A percentile compares a stretch with the other conserved stretches of the same genome.
Conservation (phyloP, 2,888 invertebrate species). For the Nomada ruficornis region DNA sequence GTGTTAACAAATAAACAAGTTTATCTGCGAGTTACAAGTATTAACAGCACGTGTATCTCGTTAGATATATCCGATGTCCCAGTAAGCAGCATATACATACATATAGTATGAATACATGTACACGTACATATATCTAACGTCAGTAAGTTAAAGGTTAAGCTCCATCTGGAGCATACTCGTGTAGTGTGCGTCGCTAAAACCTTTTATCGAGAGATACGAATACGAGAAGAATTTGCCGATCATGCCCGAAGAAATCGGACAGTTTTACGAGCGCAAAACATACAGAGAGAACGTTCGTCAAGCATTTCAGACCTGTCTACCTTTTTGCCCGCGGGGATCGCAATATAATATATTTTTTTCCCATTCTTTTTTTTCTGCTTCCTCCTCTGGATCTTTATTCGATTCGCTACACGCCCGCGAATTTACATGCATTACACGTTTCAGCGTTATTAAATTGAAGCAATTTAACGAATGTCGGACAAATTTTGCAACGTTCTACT, state of each 20-base stretch:
- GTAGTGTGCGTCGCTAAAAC: conserved; percentile 27
- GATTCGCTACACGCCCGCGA: conserved; percentile 8
- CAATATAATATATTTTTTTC: conserved; percentile 22
- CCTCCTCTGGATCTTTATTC: conserved; percentile 17
- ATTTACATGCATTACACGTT: conserved; percentile 46
- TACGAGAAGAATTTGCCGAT: conserved; percentile 51
- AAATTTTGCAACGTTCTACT: background rate
- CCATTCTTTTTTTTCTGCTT: too few relatives aligned
- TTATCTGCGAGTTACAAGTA: conserved; percentile 56
- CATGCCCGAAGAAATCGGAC: conserved; percentile 57
- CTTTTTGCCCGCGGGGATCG: conserved; percentile 44
- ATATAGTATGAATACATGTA: background rate
- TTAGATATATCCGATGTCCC: conserved; percentile 54
- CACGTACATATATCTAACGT: conserved; percentile 38
- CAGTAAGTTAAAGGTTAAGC: conserved; percentile 51
- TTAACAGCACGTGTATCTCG: conserved; percentile 58
- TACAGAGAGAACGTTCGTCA: conserved; percentile 55
- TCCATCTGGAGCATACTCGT: conserved; percentile 28
- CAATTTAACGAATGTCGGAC: conserved; percentile 8
- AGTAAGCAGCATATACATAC: background rate
- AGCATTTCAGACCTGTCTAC: conserved; percentile 55
- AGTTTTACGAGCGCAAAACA: conserved; percentile 66
- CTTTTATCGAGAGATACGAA: conserved; percentile 49
- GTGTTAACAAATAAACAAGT: conserved; percentile 58
- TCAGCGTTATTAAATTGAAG: conserved; percentile 27